phyloP scores from a whole-genome alignment of 2,797 vertebrate genomes.

The Danio jaintianensis region DNA sequence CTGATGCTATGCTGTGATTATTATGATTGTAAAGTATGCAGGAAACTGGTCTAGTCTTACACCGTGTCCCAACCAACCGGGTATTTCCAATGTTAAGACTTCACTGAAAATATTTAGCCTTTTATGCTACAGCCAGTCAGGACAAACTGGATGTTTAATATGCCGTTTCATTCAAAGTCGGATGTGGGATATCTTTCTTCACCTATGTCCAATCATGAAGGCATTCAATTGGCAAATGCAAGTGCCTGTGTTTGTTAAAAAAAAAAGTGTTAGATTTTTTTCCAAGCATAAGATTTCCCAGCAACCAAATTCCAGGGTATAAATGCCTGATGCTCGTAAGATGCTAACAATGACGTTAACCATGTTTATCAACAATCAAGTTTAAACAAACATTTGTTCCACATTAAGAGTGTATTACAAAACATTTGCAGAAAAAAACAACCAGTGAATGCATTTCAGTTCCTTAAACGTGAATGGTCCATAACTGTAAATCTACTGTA shows the following conservation, averaged over 20 bases:
- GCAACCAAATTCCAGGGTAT: not conserved
- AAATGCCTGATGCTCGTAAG: not conserved
- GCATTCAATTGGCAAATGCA: not conserved
- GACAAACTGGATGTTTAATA: constrained; percentile 2
- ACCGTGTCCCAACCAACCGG: not conserved
- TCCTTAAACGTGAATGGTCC: not conserved
- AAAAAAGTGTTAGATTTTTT: not conserved
- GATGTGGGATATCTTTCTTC: constrained; percentile 5
- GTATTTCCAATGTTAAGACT: not conserved
- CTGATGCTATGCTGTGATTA: constrained; percentile 16
- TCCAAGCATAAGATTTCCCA: not conserved
- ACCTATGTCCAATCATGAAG: not conserved
- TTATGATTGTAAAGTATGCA: constrained; percentile 13
- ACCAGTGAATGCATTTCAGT: not conserved
- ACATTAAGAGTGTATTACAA: constrained; percentile 1
- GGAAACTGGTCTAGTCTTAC: constrained; percentile 32
- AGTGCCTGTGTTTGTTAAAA: not conserved
- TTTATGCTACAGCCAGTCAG: constrained; percentile 8
- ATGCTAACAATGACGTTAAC: not conserved
- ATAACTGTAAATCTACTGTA: not conserved
- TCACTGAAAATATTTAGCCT: not conserved
- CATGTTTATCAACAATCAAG: not conserved
- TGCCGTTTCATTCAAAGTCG: not conserved
- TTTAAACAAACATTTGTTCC: not conserved
- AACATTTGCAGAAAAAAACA: not conserved